Base-by-base conservation (phyloP, 2,797 vertebrate species). In the Oreochromis grahami region DNA sequence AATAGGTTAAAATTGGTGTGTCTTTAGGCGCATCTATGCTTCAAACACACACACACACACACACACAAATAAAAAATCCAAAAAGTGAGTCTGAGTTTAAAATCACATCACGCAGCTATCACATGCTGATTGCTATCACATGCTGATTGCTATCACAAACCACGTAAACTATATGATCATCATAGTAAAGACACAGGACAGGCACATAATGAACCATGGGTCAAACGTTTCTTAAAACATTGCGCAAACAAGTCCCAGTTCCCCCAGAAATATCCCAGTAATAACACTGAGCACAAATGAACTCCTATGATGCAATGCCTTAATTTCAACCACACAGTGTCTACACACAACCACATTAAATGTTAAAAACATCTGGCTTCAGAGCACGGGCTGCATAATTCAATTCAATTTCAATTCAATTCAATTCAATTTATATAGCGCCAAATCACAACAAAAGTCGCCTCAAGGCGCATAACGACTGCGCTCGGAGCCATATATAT, bases 291-390 rank as follows among this genome's bases (percentile, higher is more conserved):
- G 6, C 52, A 19, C 56, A 24, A 43, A 34, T 14, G 29, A 34
- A 81, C n/a, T 51, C 12, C 58, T 11, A 3, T 86, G 86, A 84
- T 84, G 88, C 77, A 63, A 82, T 55, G 78, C 21, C 79, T 84
- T 29, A 14, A 72, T 78, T 84, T 52, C 51, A 76, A 78, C 68
- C 51, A 45, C 83, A 76, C 43, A 26, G 56, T 45, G 56, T 19
- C 9, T 79, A 12, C 87, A 80, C 36, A 63, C 26, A 78, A 74
- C 48, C 80, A 51, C 65, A 80, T 29, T 10, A 52, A 79, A 84
- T 50, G 63, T n/a, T 6, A 76, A 82, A 84, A 85, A 82, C 81
- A 91, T 87, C 60, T 84, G 79, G 68, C 9, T 70, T 8, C 26
- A 72, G 92, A 82, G 83, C 19, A 13, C 51, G 76, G 7, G 32